Evolutionary conservation across 2,888 invertebrate species (phyloP).

Genomic region (Microplitis deprimator): DNA sequence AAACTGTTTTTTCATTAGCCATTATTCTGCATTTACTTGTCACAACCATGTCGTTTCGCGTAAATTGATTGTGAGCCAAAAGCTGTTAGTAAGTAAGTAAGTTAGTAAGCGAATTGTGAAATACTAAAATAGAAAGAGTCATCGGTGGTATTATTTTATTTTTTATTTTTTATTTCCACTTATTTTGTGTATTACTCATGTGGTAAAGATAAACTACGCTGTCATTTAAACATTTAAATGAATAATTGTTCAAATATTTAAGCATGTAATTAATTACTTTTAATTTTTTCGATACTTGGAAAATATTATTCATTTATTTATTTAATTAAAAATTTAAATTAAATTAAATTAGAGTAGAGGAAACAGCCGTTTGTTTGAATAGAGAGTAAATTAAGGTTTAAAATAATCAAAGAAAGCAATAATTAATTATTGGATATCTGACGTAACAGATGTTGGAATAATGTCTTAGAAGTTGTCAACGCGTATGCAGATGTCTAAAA

Average conservation of each 20-base stretch:
- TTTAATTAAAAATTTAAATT: background rate
- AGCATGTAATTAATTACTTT: no score
- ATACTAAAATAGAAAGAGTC: constrained; percentile 34
- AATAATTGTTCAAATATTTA: background rate
- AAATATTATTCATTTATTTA: background rate
- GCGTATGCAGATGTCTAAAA: constrained; percentile 13
- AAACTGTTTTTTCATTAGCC: background rate
- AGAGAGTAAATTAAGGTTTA: background rate
- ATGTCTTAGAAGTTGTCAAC: background rate
- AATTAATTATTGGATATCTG: background rate
- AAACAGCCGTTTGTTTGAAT: background rate
- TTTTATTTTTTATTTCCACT: background rate
- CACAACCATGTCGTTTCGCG: constrained; percentile 25
- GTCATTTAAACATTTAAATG: background rate
- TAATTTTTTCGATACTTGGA: no score
- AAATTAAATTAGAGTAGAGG: background rate
- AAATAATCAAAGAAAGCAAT: background rate
- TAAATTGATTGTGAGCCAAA: constrained; percentile 38
- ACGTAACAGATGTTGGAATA: background rate
- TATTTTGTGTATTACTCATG: background rate
- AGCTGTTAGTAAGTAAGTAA: constrained; percentile 20
- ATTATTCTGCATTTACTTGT: constrained; percentile 19
- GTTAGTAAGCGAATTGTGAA: constrained; percentile 17
- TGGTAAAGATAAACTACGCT: background rate
- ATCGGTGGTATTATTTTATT: background rate